Conservation (phyloP, 2,888 invertebrate genomes). For the Sarcophaga carnaria region DNA sequence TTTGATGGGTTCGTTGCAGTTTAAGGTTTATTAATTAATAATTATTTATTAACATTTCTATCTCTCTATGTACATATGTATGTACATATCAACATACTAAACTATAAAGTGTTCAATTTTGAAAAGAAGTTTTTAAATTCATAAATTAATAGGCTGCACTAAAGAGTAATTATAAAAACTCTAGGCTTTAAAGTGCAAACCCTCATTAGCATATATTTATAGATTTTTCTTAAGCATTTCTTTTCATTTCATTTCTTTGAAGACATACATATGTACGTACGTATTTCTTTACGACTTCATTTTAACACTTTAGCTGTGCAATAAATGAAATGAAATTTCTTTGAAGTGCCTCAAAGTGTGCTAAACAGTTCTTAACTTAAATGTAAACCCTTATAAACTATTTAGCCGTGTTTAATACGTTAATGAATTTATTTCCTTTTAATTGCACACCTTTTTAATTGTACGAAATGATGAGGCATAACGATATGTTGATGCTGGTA, state of each 20-base stretch:
- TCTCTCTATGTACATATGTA: too few relatives aligned
- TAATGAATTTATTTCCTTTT: neutral
- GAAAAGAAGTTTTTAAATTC: too few relatives aligned
- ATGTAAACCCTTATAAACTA: neutral
- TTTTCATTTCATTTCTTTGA: neutral
- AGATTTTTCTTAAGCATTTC: constrained; percentile 1
- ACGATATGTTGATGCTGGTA: constrained; percentile 82
- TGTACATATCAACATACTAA: too few relatives aligned
- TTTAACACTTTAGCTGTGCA: too few relatives aligned
- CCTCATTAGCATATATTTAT: neutral
- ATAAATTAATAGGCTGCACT: too few relatives aligned
- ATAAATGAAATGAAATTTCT: neutral
- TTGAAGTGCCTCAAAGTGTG: neutral
- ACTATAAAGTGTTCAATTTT: too few relatives aligned
- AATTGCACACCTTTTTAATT: constrained; percentile 83
- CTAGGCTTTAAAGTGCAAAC: neutral
- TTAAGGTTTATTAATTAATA: too few relatives aligned
- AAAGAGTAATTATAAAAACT: too few relatives aligned
- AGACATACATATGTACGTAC: too few relatives aligned
- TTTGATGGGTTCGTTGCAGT: too few relatives aligned
- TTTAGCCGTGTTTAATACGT: neutral
- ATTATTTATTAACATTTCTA: too few relatives aligned
- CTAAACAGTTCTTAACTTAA: neutral
- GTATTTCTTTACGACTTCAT: too few relatives aligned
- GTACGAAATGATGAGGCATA: constrained; percentile 83